Percentiles rank a stretch among this genome's conserved stretches.
Conservation (phyloP, 2,888 invertebrate genomes). For the Cantharis rufa region DNA sequence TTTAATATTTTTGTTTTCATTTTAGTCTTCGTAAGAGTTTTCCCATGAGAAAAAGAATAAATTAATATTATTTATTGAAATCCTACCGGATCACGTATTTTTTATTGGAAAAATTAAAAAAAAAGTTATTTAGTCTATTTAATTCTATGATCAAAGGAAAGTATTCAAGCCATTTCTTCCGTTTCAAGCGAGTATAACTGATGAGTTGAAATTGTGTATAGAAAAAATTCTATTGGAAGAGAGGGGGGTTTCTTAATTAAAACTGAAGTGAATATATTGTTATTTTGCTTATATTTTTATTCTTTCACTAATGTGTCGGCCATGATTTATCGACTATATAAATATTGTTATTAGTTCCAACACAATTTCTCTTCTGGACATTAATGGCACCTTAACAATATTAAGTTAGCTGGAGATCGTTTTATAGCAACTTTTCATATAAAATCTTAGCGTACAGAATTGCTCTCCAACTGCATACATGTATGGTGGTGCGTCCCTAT, state of each 20-base stretch:
- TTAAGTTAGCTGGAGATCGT: neutral
- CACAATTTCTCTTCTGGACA: neutral
- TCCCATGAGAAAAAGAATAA: no score
- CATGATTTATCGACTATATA: neutral
- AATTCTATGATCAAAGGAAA: no score
- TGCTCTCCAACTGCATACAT: neutral
- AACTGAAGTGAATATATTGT: neutral
- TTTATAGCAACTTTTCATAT: neutral
- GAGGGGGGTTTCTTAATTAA: neutral
- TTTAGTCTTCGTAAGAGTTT: no score
- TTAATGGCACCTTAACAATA: neutral
- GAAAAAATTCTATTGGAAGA: neutral
- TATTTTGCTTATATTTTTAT: neutral
- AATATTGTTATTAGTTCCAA: neutral
- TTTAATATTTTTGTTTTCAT: no score
- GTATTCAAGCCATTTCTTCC: no score
- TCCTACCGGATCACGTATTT: no score
- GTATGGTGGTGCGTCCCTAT: neutral
- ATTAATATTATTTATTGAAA: no score
- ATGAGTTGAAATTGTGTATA: no score
- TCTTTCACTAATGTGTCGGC: neutral
- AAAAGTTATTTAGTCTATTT: no score
- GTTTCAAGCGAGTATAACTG: no score
- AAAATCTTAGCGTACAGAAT: neutral
- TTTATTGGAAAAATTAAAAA: no score